Conservation (phyloP, 2,113 vertebrate genomes). For the Agelaius tricolor region DNA sequence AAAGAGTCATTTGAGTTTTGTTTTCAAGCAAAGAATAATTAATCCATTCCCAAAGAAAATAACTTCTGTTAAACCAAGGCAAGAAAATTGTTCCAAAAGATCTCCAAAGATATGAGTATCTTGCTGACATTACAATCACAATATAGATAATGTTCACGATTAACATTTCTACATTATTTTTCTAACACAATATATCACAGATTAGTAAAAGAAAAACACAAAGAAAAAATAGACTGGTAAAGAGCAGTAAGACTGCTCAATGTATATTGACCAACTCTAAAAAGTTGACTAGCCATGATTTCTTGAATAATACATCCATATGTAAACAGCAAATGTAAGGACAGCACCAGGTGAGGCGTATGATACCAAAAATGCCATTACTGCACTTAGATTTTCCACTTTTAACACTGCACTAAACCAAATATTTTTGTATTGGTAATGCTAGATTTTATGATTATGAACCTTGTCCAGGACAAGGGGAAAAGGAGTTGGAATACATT, state of each 20-base stretch:
- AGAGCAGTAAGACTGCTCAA: background rate
- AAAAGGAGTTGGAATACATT: background rate
- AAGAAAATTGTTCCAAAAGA: background rate
- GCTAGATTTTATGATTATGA: background rate
- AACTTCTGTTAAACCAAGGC: background rate
- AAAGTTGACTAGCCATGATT: background rate
- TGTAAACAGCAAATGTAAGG: background rate
- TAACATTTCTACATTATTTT: background rate
- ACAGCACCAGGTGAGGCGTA: background rate
- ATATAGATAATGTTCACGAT: background rate
- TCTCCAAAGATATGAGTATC: background rate
- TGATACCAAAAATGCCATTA: background rate
- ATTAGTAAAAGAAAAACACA: background rate
- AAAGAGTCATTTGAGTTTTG: background rate
- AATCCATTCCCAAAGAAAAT: background rate
- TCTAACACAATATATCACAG: background rate
- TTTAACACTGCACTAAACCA: background rate
- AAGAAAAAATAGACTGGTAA: background rate
- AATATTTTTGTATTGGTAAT: background rate
- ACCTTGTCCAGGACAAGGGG: background rate
- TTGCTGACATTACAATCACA: background rate
- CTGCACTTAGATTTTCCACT: background rate
- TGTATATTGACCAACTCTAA: background rate
- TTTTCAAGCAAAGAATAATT: background rate
- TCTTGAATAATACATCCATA: background rate